phyloP scores from a whole-genome alignment of 2,113 vertebrate species.

The Lophura nycthemera region DNA sequence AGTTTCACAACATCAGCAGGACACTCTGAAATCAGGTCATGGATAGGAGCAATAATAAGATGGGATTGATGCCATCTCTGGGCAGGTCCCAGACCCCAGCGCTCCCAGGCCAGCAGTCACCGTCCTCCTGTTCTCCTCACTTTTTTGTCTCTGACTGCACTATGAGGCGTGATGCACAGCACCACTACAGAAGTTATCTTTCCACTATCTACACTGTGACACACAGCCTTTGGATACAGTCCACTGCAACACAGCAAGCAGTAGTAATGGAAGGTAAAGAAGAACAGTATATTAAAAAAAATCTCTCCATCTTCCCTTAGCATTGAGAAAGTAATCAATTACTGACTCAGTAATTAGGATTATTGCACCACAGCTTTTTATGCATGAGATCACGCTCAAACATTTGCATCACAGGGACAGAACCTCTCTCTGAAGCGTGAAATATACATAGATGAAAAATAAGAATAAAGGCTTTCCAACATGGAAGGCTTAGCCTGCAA shows the following conservation, averaged over 20 bases:
- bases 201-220: neutral
- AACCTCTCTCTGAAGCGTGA: neutral
- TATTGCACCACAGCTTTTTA: neutral
- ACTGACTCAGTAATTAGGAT: neutral
- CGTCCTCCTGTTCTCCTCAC: neutral
- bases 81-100: neutral
- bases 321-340: neutral
- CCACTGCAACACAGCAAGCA: neutral
- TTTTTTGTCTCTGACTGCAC: neutral
- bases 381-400: neutral
- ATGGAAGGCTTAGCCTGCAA: neutral
- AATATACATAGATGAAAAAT: neutral
- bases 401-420: neutral
- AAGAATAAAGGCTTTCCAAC: neutral
- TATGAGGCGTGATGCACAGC: neutral
- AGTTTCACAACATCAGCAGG: constrained; percentile 7
- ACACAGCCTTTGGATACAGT: neutral
- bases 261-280: neutral
- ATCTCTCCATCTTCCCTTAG: neutral
- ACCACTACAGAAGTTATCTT: neutral
- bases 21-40: neutral
- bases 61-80: neutral
- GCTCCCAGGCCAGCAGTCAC: neutral
- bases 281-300: neutral
- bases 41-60: neutral